phyloP scores from a whole-genome alignment of 2,888 invertebrate genomes.

The Netelia virgata region DNA sequence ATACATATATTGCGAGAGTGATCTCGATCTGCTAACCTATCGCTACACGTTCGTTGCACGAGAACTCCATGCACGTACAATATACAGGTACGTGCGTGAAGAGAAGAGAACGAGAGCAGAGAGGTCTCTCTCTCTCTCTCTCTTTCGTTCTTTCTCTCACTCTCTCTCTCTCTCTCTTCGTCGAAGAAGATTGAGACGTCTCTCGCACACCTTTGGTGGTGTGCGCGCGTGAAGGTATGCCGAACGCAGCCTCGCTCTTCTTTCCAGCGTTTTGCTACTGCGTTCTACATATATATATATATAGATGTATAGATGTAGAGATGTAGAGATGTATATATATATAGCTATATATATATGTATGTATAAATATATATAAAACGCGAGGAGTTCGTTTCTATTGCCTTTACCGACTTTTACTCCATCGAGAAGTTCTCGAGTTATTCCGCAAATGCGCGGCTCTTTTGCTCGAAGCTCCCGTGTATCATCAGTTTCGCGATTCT shows the following conservation, averaged over 20 bases:
- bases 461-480: neutral
- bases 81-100: slow-evolving; percentile 62
- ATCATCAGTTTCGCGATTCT: slow-evolving; percentile 13
- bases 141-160: too few species aligned
- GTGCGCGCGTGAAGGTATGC: slow-evolving; percentile 73
- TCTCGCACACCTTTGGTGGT: slow-evolving; percentile 70
- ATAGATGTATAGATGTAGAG: too few species aligned
- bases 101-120: slow-evolving; percentile 47
- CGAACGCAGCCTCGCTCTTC: slow-evolving; percentile 70
- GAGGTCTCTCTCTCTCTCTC: neutral
- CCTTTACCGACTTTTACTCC: slow-evolving; percentile 34
- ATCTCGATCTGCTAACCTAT: slow-evolving; percentile 54
- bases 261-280: slow-evolving; percentile 63
- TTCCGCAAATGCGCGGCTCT: slow-evolving; percentile 39
- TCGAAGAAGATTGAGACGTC: slow-evolving; percentile 71
- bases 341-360: neutral
- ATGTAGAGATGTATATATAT: neutral
- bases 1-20: slow-evolving; percentile 34
- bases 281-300: neutral
- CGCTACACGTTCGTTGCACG: slow-evolving; percentile 24
- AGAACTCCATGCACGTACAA: slow-evolving; percentile 64
- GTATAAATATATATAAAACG: neutral
- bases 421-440: slow-evolving; percentile 26
- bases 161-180: neutral
- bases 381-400: slow-evolving; percentile 12